Evolutionary conservation across 1,140 invertebrate genomes (phyloP).

Genomic region (Pseudomyrmex flavicornis): DNA sequence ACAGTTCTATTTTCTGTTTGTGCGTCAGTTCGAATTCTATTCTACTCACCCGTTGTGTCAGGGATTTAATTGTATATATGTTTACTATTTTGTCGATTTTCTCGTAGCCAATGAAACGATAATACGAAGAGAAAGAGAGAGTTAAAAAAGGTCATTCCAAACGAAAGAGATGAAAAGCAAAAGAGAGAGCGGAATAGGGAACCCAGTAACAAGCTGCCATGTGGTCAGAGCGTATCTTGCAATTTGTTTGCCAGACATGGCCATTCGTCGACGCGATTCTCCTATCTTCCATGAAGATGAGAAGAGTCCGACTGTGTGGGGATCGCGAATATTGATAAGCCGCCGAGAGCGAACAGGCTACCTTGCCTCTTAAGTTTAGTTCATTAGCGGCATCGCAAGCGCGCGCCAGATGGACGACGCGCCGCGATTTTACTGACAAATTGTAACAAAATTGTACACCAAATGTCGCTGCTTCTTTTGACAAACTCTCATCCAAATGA

Average conservation of each 20-base stretch:
- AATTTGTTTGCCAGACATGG: slow-evolving; percentile 84
- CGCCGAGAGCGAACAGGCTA: slow-evolving; percentile 72
- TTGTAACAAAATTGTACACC: slow-evolving; percentile 74
- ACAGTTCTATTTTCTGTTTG: no score
- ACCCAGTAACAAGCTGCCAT: slow-evolving; percentile 80
- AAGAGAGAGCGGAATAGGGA: slow-evolving; percentile 45
- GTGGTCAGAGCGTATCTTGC: slow-evolving; percentile 80
- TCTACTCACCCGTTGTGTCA: no score
- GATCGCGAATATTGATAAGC: slow-evolving; percentile 77
- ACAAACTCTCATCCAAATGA: no score
- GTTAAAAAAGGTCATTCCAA: slow-evolving; percentile 18
- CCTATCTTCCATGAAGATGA: slow-evolving; percentile 83
- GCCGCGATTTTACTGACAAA: slow-evolving; percentile 75
- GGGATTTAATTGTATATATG: no score
- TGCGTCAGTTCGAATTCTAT: no score
- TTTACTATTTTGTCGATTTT: no score
- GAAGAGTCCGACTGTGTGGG: slow-evolving; percentile 77
- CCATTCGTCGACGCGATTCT: slow-evolving; percentile 84
- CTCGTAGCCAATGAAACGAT: no score
- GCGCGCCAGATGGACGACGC: slow-evolving; percentile 72
- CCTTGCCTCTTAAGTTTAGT: slow-evolving; percentile 78
- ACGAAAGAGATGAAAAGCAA: slow-evolving; percentile 44
- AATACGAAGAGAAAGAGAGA: not conserved
- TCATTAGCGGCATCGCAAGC: slow-evolving; percentile 74
- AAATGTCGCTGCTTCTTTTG: not conserved